Evolutionary conservation across 2,888 invertebrate genomes (phyloP).

Genomic region (Luperina nickerlii): DNA sequence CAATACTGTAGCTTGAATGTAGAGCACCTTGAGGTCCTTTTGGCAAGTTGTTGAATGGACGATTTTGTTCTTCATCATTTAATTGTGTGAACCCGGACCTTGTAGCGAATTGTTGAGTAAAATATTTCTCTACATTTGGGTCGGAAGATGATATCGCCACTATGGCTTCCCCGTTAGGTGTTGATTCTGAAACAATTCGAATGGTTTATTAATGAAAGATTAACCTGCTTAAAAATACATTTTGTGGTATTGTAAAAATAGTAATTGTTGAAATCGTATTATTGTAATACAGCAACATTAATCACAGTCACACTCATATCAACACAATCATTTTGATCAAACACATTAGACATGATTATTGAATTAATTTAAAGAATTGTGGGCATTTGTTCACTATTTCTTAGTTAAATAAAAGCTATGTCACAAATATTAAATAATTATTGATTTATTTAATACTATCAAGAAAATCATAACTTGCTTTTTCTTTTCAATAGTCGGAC

Average conservation of each 20-base stretch:
- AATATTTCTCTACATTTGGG: slow-evolving; percentile 76
- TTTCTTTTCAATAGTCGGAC: background rate
- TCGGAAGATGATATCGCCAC: slow-evolving; percentile 80
- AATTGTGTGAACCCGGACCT: slow-evolving; percentile 61
- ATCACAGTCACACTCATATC: background rate
- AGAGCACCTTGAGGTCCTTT: slow-evolving; percentile 48
- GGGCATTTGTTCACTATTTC: background rate
- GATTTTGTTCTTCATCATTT: slow-evolving; percentile 45
- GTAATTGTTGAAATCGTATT: background rate
- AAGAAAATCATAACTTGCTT: background rate
- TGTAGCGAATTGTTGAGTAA: slow-evolving; percentile 64
- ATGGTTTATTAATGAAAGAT: background rate
- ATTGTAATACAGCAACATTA: background rate
- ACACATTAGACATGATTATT: background rate
- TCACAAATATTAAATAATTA: background rate
- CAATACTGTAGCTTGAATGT: slow-evolving; percentile 72
- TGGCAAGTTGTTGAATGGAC: slow-evolving; percentile 45
- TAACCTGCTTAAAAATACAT: background rate
- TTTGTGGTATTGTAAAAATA: background rate
- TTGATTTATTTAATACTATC: background rate
- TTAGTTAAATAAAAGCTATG: background rate
- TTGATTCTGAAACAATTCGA: slow-evolving; percentile 72
- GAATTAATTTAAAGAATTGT: background rate
- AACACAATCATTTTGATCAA: background rate
- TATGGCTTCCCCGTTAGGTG: slow-evolving; percentile 77